These are phyloP conservation scores for Alethe castanea DNA, from an alignment of 2,113 vertebrate genomes.

Conservation along the genomic window DNA sequence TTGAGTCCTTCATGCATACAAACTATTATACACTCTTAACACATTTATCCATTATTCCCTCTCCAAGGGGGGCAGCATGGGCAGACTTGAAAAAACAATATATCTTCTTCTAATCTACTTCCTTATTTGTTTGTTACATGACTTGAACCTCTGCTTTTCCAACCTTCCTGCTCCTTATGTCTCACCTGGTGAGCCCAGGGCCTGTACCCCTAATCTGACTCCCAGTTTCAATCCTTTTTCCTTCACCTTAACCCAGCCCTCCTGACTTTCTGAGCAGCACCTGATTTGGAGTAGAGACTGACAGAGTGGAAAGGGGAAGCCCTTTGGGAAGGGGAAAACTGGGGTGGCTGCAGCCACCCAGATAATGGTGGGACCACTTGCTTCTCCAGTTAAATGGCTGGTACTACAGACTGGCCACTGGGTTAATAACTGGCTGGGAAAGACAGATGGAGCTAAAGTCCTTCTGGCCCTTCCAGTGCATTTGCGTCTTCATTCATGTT, in stretches of 20 bases:
- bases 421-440: not conserved
- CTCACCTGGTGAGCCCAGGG: not conserved
- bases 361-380: not conserved
- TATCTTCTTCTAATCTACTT: not conserved
- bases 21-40: not conserved
- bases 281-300: not conserved
- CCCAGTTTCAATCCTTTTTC: not conserved
- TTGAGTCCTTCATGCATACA: not conserved
- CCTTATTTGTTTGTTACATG: not conserved
- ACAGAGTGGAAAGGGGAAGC: not conserved
- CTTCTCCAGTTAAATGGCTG: not conserved
- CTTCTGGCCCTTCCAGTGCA: not conserved
- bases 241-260: not conserved
- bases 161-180: not conserved
- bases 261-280: not conserved
- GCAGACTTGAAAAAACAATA: not conserved
- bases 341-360: accelerated
- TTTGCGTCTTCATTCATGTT: not conserved
- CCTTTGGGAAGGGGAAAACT: not conserved
- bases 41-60: not conserved
- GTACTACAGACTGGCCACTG: not conserved
- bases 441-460: conserved; percentile 41
- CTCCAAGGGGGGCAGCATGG: not conserved
- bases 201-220: not conserved
- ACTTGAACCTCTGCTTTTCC: not conserved